Conservation (phyloP, 2,113 vertebrate genomes). For the Alexandromys fortis region DNA sequence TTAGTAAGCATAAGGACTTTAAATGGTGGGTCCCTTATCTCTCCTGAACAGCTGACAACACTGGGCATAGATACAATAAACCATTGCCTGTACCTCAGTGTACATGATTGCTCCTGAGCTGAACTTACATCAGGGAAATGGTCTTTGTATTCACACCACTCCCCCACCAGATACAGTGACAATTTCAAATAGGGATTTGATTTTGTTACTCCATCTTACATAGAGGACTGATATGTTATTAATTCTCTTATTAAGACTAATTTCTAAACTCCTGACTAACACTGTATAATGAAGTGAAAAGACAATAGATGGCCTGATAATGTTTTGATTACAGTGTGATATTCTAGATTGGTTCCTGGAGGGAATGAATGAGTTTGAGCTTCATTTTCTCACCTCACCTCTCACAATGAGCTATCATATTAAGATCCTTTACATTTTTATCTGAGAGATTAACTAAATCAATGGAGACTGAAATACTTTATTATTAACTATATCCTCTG, state of each 20-base stretch:
- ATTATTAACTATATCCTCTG: slow-evolving; percentile 11
- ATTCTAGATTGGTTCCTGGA: not conserved
- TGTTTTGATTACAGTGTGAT: not conserved
- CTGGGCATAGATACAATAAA: not conserved
- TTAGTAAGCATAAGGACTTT: not conserved
- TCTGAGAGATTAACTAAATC: slow-evolving; percentile 21
- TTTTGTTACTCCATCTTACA: not conserved
- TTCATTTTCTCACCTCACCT: slow-evolving; percentile 48
- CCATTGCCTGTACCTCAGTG: not conserved
- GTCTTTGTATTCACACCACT: not conserved
- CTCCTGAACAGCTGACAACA: not conserved
- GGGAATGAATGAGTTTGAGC: slow-evolving; percentile 17
- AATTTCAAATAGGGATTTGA: not conserved
- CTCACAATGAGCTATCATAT: not conserved
- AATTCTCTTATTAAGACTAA: not conserved
- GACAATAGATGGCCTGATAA: not conserved
- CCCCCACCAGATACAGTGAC: not conserved
- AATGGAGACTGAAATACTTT: not conserved
- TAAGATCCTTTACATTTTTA: not conserved
- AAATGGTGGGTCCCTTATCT: not conserved
- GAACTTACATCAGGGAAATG: not conserved
- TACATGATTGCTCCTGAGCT: not conserved
- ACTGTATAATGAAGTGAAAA: not conserved
- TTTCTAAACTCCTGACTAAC: not conserved
- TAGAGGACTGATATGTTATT: not conserved